Evolutionary conservation across 2,113 vertebrate genomes (phyloP).

Genomic region (Paramormyrops kingsleyae): DNA sequence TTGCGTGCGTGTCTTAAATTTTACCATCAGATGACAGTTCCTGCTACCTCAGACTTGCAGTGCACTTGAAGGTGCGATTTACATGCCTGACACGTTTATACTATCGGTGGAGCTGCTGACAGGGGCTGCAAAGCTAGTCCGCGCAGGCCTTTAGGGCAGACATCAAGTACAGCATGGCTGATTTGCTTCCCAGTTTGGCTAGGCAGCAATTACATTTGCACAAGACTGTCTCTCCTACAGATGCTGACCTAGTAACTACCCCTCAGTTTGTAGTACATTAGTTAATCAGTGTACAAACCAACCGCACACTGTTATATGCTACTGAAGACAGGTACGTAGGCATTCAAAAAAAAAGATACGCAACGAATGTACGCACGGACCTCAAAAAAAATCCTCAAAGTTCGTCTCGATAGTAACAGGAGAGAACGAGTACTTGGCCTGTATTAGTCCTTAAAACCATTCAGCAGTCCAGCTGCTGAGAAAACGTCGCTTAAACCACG

Average conservation of each 20-base stretch:
- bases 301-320: not conserved
- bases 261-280: not conserved
- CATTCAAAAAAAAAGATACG: not conserved
- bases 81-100: not conserved
- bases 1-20: not conserved
- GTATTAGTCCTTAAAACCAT: not conserved
- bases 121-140: not conserved
- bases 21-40: not conserved
- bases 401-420: not conserved
- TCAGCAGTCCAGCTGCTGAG: not conserved
- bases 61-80: not conserved
- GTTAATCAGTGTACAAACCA: not conserved
- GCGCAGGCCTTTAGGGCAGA: not conserved
- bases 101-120: not conserved
- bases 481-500: not conserved
- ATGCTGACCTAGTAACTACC: not conserved
- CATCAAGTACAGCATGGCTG: not conserved
- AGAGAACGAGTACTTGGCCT: not conserved
- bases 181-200: not conserved
- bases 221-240: not conserved
- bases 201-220: not conserved
- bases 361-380: not conserved
- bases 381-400: not conserved
- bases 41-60: not conserved
- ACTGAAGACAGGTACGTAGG: not conserved